A percentile compares a stretch with the other conserved stretches of the same genome.
These are phyloP conservation scores for Xestia c-nigrum DNA, from an alignment of 2,888 invertebrate species.

Conservation along the genomic window DNA sequence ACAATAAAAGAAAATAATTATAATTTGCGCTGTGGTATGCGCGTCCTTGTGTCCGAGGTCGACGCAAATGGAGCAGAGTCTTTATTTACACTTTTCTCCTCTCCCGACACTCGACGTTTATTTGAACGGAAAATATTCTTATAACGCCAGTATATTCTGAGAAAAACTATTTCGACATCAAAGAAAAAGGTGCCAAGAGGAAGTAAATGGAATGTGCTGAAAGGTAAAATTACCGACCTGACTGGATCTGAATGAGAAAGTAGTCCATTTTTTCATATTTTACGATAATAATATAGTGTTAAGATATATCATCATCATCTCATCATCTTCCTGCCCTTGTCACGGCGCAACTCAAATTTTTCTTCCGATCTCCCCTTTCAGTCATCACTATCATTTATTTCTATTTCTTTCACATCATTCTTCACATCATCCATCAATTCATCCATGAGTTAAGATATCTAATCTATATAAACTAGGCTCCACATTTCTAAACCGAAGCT, in stretches of 20 bases:
- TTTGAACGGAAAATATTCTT: conserved; percentile 31
- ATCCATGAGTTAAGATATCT: neutral
- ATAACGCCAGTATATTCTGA: conserved; percentile 3
- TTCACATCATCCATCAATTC: no score
- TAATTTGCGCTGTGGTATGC: conserved; percentile 49
- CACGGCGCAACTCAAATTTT: no score
- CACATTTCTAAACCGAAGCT: conserved; percentile 19
- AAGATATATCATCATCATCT: no score
- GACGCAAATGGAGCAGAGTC: conserved; percentile 29
- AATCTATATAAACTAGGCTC: conserved; percentile 5
- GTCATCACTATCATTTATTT: no score
- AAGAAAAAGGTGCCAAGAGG: conserved; percentile 36
- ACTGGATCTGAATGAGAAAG: neutral
- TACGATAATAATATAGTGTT: neutral
- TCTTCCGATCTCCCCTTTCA: no score
- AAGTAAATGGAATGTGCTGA: conserved; percentile 15
- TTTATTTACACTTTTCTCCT: conserved; percentile 28
- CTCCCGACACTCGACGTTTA: conserved; percentile 25
- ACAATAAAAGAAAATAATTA: conserved; percentile 65
- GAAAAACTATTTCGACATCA: conserved; percentile 27
- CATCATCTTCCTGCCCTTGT: no score
- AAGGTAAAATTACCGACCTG: neutral
- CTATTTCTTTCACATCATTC: no score
- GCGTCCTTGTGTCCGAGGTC: conserved; percentile 36
- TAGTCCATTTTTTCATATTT: neutral